phyloP scores from a whole-genome alignment of 2,797 vertebrate genomes.

The Hyperoplus immaculatus region DNA sequence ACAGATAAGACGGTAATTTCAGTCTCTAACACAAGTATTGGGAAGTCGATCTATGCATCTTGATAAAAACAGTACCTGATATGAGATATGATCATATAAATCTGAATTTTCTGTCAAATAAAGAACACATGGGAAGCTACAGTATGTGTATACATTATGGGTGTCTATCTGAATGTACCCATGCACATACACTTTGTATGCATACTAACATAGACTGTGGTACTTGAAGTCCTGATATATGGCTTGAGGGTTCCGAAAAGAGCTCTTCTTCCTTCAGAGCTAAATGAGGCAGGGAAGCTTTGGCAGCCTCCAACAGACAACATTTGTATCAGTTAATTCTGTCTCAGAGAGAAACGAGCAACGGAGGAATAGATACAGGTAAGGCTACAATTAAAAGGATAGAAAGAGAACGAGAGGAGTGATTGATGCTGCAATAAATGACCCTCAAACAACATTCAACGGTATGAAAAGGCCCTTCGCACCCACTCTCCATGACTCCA shows the following conservation, averaged over 20 bases:
- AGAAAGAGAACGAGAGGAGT: conserved; percentile 34
- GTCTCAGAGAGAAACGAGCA: conserved; percentile 43
- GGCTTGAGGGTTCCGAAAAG: conserved; percentile 32
- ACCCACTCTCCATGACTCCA: conserved; percentile 49
- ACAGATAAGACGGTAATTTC: conserved; percentile 1
- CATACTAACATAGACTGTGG: conserved; percentile 16
- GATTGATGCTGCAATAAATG: conserved; percentile 53
- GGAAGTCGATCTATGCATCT: not conserved
- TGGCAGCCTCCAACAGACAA: conserved; percentile 48
- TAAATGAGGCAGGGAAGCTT: conserved; percentile 53
- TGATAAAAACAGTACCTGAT: conserved; percentile 1
- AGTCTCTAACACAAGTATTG: conserved; percentile 1
- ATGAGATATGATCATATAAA: conserved; percentile 9
- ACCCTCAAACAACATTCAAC: conserved; percentile 58
- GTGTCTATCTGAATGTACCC: not conserved
- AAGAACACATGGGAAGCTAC: conserved; percentile 6
- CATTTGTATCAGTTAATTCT: conserved; percentile 51
- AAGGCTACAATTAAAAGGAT: conserved; percentile 12
- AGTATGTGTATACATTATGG: conserved; percentile 7
- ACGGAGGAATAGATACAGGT: conserved; percentile 17
- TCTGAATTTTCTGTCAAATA: conserved; percentile 39
- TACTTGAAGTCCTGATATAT: conserved; percentile 29
- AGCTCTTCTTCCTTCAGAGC: conserved; percentile 21
- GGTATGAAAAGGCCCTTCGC: conserved; percentile 66
- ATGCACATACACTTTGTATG: not conserved